phyloP scores from a whole-genome alignment of 2,113 vertebrate genomes.

The Hemichromis elongatus region DNA sequence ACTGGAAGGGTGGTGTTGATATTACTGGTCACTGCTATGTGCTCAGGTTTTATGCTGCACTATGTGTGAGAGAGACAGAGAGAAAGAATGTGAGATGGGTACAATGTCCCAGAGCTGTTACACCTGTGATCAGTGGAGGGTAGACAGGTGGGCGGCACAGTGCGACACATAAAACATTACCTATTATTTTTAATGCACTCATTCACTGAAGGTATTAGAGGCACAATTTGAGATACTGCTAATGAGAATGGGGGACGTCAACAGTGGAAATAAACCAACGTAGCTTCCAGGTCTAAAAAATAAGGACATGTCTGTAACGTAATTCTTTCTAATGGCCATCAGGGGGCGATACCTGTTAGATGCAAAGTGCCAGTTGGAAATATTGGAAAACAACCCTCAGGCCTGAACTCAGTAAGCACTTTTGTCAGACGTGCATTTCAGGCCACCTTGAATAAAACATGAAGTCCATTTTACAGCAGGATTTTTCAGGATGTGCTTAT shows the following conservation, averaged over 20 bases:
- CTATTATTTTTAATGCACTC: background rate
- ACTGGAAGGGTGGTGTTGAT: background rate
- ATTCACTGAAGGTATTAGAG: background rate
- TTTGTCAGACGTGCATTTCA: background rate
- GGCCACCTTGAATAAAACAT: background rate
- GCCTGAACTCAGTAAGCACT: no score
- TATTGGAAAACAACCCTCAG: background rate
- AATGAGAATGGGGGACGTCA: background rate
- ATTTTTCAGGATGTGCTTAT: background rate
- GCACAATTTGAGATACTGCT: no score
- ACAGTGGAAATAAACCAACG: rapidly evolving
- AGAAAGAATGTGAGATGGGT: background rate
- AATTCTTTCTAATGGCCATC: background rate
- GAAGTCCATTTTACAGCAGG: background rate
- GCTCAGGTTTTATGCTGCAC: background rate
- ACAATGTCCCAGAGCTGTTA: background rate
- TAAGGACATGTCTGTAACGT: no score
- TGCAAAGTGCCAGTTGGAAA: background rate
- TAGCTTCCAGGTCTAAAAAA: background rate
- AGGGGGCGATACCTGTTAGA: background rate
- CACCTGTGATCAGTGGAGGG: background rate
- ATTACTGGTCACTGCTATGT: background rate
- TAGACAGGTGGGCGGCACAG: background rate
- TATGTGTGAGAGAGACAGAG: background rate
- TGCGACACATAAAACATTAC: background rate